A percentile compares a stretch with the other conserved stretches of the same genome.
Conservation (phyloP, 2,113 vertebrate genomes). For the Ranitomeya variabilis region DNA sequence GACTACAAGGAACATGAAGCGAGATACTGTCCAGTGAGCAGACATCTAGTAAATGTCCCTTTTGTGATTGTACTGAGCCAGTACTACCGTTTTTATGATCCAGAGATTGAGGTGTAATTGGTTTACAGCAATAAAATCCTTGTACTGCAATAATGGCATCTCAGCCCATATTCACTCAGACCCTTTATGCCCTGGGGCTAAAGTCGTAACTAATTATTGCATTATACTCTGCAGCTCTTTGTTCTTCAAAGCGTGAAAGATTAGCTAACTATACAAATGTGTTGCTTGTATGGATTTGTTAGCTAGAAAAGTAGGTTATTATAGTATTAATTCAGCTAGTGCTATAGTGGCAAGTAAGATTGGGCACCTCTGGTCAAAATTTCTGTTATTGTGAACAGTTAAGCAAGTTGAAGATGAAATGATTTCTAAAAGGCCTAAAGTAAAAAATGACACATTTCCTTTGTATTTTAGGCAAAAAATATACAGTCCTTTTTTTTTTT, state of each 20-base stretch:
- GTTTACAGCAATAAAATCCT: constrained; percentile 55
- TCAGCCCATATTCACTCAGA: constrained; percentile 43
- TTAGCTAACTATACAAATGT: constrained; percentile 9
- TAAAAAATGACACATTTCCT: no score
- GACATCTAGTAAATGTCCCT: not conserved
- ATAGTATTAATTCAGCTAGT: no score
- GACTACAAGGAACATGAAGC: no score
- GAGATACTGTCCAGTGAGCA: no score
- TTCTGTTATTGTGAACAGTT: no score
- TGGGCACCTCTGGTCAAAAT: no score
- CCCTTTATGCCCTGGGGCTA: constrained; percentile 41
- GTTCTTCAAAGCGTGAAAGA: constrained; percentile 45
- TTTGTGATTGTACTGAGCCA: not conserved
- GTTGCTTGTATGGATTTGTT: not conserved
- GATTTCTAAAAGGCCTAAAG: no score
- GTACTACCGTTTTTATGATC: constrained; percentile 9
- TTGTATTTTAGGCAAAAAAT: no score
- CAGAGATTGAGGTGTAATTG: constrained; percentile 43
- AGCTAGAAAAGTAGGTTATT: not conserved
- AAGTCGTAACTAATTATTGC: constrained; percentile 21
- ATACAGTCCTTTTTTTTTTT: no score
- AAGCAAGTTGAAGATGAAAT: no score
- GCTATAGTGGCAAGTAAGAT: no score
- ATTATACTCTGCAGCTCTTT: constrained; percentile 30
- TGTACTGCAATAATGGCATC: constrained; percentile 27